Conservation (phyloP, 2,113 vertebrate genomes). For the Suricata suricatta region DNA sequence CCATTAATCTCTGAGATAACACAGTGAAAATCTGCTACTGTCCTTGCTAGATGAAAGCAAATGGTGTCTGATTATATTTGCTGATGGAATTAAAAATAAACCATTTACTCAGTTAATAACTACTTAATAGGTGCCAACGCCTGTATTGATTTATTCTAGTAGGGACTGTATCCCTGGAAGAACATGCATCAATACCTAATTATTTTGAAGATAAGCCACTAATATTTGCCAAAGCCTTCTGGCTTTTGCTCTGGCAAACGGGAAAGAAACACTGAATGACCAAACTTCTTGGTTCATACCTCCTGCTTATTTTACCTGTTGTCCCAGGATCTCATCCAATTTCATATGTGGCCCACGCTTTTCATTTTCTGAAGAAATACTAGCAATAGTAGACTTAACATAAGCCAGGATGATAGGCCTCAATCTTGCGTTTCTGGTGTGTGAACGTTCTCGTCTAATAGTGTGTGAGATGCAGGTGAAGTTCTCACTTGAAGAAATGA, state of each 20-base stretch:
- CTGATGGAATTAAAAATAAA: not conserved
- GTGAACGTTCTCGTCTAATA: not conserved
- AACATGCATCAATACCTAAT: not conserved
- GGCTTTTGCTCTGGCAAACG: not conserved
- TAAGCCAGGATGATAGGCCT: not conserved
- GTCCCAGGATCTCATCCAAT: not conserved
- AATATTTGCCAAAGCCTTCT: not conserved
- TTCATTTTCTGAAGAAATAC: not conserved
- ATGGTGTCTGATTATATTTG: not conserved
- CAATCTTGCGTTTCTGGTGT: not conserved
- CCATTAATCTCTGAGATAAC: not conserved
- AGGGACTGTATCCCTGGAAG: not conserved
- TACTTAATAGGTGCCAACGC: not conserved
- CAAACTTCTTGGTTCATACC: not conserved
- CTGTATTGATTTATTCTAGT: not conserved
- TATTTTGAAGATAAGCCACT: not conserved
- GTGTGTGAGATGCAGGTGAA: not conserved
- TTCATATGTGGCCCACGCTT: not conserved
- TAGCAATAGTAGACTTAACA: not conserved
- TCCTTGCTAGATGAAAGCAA: too few species aligned
- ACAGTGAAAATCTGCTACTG: too few species aligned
- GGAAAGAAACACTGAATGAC: not conserved
- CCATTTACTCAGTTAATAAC: not conserved
- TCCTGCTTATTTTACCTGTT: not conserved
- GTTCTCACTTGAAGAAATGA: not conserved